Evolutionary conservation across 1,140 invertebrate genomes (phyloP).

Genomic region (Laodelphax striatellus): DNA sequence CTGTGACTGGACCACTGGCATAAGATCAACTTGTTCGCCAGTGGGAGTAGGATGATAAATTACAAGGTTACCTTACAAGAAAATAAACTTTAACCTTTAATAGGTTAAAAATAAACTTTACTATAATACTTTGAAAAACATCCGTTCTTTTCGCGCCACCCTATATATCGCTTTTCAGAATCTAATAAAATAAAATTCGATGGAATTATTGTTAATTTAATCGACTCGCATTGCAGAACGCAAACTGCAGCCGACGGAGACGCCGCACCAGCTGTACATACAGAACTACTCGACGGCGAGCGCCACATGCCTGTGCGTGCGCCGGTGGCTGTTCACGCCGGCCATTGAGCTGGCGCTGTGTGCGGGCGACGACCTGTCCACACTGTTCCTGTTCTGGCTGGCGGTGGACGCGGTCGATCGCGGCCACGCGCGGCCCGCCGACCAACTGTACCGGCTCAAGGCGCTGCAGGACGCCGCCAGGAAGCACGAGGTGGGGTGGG

Average conservation of each 20-base stretch:
- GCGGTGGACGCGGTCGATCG: slow-evolving; percentile 92
- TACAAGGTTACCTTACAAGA: too few relatives aligned
- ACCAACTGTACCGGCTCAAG: slow-evolving; percentile 88
- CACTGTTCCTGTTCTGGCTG: slow-evolving; percentile 66
- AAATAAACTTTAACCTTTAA: too few relatives aligned
- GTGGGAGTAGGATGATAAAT: too few relatives aligned
- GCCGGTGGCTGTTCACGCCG: slow-evolving; percentile 89
- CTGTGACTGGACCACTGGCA: too few relatives aligned
- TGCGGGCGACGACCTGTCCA: slow-evolving; percentile 44
- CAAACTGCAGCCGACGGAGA: slow-evolving; percentile 85
- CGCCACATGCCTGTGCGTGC: slow-evolving; percentile 84
- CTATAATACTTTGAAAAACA: too few relatives aligned
- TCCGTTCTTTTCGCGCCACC: too few relatives aligned
- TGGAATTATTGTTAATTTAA: too few relatives aligned
- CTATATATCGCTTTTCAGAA: too few relatives aligned
- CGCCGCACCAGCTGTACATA: slow-evolving; percentile 94
- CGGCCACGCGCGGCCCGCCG: slow-evolving; percentile 78
- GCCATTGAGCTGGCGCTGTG: slow-evolving; percentile 53
- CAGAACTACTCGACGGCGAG: slow-evolving; percentile 99
- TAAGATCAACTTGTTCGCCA: too few relatives aligned
- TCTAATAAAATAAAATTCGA: too few relatives aligned
- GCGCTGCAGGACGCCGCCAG: slow-evolving; percentile 82
- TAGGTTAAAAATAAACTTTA: too few relatives aligned
- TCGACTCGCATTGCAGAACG: slow-evolving; percentile 81
- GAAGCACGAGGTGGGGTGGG: slow-evolving; percentile 63